Base-by-base conservation (phyloP, 2,888 invertebrate species). In the Campaea margaritaria region DNA sequence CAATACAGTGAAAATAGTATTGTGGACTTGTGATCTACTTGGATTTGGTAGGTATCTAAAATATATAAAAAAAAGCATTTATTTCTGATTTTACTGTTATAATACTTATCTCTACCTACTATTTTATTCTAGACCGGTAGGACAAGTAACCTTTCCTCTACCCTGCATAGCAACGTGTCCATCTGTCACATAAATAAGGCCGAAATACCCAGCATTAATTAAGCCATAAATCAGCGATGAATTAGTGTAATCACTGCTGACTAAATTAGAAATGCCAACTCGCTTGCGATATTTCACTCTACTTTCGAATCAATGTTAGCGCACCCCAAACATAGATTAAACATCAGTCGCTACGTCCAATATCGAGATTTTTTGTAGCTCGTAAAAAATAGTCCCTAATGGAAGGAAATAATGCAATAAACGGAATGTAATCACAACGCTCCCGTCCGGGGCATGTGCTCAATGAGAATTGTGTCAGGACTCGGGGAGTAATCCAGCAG, bases 381-480 rank as follows among this genome's bases (percentile, higher is more conserved):
- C 60, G 60, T 61, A 62, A 58, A 58, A 60, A 64, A 64, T 51
- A 54, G 70, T 65, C 72, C 73, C 75, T 81, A 82, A 86, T 83
- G 77, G 77, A 76, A 75, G 74, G 75, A 81, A 81, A 83, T 84
- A 85, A 86, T 81, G 80, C 72, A 81, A 83, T 84, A 83, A 83
- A 82, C 75, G 76, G 80, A 81, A 82, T 81, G 79, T 81, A 79
- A 85, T 85, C 77, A 79, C 73, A 75, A 79, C 75, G 75, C 81
- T 75, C 79, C 81, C 75, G 68, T 68, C 74, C 77, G 76, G 74
- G 56, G 57, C 53, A 64, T 63, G 61, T 70, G 44, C 55, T 60
- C 58, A 55, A 51, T 61, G 60, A 51, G 60, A 61, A 51, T 56
- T 55, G 60, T 55, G 60, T 47, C 59, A 50, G 59, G 59, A 31